Conservation (phyloP, 1,140 invertebrate genomes). For the Zaprionus inermis region DNA sequence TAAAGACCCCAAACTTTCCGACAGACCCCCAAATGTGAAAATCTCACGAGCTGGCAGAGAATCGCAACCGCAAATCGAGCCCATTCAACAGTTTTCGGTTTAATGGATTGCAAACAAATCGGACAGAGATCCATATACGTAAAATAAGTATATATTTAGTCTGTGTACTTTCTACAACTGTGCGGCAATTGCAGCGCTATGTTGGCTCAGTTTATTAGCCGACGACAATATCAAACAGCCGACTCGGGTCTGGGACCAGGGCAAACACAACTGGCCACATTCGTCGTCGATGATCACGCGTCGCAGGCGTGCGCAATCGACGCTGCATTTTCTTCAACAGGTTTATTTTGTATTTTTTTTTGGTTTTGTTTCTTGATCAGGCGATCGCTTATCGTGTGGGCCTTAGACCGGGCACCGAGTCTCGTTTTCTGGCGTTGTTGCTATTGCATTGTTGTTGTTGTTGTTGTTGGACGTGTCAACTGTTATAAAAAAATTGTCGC, state of each 20-base stretch:
- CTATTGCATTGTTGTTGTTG: conserved; percentile 30
- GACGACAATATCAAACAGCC: conserved; percentile 49
- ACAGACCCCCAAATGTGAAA: conserved; percentile 10
- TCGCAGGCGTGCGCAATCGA: conserved; percentile 64
- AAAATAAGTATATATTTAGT: neutral
- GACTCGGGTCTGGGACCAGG: conserved; percentile 17
- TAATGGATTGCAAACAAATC: conserved; percentile 48
- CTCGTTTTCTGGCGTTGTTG: conserved; percentile 61
- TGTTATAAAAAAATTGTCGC: conserved; percentile 47
- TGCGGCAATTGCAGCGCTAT: too few relatives aligned
- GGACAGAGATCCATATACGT: neutral
- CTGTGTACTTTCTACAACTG: conserved; percentile 42
- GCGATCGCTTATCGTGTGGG: conserved; percentile 60
- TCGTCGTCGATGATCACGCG: conserved; percentile 60
- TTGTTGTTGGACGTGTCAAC: conserved; percentile 50
- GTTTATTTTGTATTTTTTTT: conserved; percentile 42
- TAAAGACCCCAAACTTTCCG: conserved; percentile 12
- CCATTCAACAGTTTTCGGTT: neutral
- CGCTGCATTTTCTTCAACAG: conserved; percentile 78
- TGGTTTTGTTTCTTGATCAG: conserved; percentile 31
- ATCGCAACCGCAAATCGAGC: neutral
- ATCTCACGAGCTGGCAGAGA: neutral
- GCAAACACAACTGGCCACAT: conserved; percentile 33
- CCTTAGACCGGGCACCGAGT: conserved; percentile 45
- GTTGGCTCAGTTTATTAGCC: conserved; percentile 48